Percentiles rank a stretch among this genome's conserved stretches.
Conservation (phyloP, 2,797 vertebrate species). For the Sebastiscus albofasciatus region DNA sequence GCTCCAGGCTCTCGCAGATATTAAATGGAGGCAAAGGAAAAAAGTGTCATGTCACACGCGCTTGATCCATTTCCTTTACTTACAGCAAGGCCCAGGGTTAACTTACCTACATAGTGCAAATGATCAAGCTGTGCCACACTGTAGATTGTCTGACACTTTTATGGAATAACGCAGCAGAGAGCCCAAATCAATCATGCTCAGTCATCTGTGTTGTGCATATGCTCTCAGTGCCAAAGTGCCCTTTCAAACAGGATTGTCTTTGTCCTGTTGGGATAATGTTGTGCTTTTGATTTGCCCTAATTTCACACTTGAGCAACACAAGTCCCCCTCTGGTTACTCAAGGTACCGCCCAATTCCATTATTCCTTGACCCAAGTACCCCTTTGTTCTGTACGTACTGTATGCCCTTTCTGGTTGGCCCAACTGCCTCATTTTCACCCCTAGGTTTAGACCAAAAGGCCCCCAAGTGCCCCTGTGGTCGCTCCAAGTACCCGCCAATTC, state of each 20-base stretch:
- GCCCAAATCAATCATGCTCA: slow-evolving; percentile 24
- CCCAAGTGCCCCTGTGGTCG: background rate
- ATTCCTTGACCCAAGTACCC: background rate
- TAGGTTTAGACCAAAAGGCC: background rate
- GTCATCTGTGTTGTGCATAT: slow-evolving; percentile 22
- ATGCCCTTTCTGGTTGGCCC: background rate
- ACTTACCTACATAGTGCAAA: background rate
- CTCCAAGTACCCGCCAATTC: background rate
- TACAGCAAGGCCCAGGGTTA: slow-evolving; percentile 13
- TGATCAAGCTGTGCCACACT: background rate
- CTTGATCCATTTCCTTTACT: slow-evolving; percentile 22
- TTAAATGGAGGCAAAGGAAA: slow-evolving; percentile 61
- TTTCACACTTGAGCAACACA: background rate
- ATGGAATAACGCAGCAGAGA: background rate
- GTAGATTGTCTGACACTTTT: slow-evolving; percentile 20
- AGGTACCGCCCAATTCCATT: background rate
- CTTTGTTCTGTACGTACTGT: background rate
- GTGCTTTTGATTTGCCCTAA: background rate
- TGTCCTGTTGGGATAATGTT: background rate
- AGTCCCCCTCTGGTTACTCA: background rate
- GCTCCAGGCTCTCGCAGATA: slow-evolving; percentile 59
- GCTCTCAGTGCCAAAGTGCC: slow-evolving; percentile 2
- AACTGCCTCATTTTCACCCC: background rate
- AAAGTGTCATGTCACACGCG: slow-evolving; percentile 55
- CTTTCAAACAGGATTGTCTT: slow-evolving; percentile 12